phyloP scores from a whole-genome alignment of 2,888 invertebrate species.

The Tipula helvola region DNA sequence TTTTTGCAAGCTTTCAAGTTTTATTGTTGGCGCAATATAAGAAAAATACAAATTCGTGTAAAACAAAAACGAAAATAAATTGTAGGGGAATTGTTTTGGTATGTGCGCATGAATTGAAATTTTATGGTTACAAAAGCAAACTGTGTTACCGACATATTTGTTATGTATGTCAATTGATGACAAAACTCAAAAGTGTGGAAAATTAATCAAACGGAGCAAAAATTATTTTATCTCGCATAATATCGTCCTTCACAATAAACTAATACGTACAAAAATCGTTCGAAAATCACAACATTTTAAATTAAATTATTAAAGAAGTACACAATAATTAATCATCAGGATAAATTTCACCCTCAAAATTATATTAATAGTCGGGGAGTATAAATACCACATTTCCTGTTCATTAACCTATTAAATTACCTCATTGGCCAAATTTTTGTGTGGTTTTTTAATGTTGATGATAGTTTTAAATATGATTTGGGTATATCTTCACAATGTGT shows the following conservation, averaged over 20 bases:
- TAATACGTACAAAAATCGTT: too few species aligned
- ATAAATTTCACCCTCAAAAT: background rate
- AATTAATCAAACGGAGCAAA: background rate
- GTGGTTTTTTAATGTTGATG: background rate
- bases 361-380: background rate
- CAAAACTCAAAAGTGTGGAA: background rate
- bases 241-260: too few species aligned
- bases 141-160: background rate
- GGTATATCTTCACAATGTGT: background rate
- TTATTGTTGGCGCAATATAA: background rate
- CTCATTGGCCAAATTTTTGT: background rate
- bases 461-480: background rate
- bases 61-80: background rate
- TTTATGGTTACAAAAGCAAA: background rate
- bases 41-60: background rate
- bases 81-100: background rate
- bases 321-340: background rate
- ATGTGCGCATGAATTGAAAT: background rate
- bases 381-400: background rate
- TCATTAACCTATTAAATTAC: background rate
- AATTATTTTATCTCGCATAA: too few species aligned
- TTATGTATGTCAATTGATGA: background rate
- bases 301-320: background rate
- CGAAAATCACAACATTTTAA: too few species aligned
- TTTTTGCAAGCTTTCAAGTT: background rate